Conservation (phyloP, 2,888 invertebrate species). For the Gortyna flavago region DNA sequence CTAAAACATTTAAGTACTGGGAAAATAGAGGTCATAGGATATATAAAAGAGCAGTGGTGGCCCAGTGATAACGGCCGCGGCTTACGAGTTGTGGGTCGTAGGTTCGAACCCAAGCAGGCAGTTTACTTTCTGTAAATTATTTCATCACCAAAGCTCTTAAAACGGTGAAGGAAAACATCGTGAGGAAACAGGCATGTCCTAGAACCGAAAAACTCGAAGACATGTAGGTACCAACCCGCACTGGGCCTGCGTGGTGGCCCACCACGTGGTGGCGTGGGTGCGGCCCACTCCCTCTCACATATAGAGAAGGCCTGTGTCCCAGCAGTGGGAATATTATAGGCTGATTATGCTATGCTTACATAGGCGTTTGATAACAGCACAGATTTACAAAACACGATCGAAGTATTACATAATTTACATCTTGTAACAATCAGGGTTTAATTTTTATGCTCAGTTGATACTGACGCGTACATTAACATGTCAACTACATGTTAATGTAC, state of each 20-base stretch:
- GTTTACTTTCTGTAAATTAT: not conserved
- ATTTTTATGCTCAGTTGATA: not conserved
- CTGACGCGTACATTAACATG: too few species aligned
- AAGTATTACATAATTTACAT: not conserved
- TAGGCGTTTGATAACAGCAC: not conserved
- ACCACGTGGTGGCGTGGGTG: not conserved
- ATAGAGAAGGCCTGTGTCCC: not conserved
- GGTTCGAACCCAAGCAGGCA: not conserved
- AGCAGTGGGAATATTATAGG: not conserved
- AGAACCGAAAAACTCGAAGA: not conserved
- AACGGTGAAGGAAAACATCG: not conserved
- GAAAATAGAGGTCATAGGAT: not conserved
- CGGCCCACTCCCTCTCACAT: not conserved
- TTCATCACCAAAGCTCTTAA: not conserved
- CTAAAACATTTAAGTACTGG: not conserved
- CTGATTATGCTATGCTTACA: not conserved
- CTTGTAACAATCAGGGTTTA: constrained; percentile 6
- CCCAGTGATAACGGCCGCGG: not conserved
- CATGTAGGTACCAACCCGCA: not conserved
- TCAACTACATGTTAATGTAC: too few species aligned
- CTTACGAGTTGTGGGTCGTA: not conserved
- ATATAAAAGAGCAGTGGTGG: not conserved
- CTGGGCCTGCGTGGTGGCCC: not conserved
- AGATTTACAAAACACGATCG: not conserved
- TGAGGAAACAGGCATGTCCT: not conserved